Evolutionary conservation across 1,140 invertebrate genomes (phyloP).

Genomic region (Brachionus paranguensis): DNA sequence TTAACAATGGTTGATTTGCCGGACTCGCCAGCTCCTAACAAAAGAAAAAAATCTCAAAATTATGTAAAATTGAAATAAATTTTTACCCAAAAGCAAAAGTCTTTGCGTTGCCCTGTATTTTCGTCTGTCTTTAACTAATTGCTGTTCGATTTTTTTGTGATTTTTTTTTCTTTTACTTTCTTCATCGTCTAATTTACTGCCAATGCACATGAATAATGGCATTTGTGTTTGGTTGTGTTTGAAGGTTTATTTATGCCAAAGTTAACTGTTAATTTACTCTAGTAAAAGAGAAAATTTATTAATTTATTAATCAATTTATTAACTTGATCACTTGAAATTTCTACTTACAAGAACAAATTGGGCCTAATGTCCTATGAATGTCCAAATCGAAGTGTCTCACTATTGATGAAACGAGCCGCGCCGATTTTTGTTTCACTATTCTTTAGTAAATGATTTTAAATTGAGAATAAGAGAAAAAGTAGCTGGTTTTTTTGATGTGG

Average conservation of each 20-base stretch:
- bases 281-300: neutral
- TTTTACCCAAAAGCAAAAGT: constrained; percentile 9
- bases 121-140: constrained; percentile 17
- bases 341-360: too few species aligned
- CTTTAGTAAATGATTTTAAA: too few species aligned
- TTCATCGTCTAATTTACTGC: constrained; percentile 25
- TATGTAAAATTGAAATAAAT: too few species aligned
- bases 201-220: constrained; percentile 32
- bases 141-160: constrained; percentile 31
- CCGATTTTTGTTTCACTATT: too few species aligned
- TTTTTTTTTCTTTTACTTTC: constrained; percentile 28
- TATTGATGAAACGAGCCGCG: too few species aligned
- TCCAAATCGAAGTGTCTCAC: too few species aligned
- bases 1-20: constrained; percentile 99
- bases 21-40: constrained; percentile 62
- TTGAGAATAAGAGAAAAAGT: neutral
- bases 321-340: neutral
- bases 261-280: neutral
- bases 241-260: neutral
- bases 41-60: neutral
- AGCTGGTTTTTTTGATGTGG: neutral
- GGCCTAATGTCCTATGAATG: too few species aligned
- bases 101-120: constrained; percentile 33
- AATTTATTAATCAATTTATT: too few species aligned
- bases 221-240: neutral